These are phyloP conservation scores for Lithophane semibrunnea DNA, from an alignment of 2,888 invertebrate genomes.

Conservation along the genomic window DNA sequence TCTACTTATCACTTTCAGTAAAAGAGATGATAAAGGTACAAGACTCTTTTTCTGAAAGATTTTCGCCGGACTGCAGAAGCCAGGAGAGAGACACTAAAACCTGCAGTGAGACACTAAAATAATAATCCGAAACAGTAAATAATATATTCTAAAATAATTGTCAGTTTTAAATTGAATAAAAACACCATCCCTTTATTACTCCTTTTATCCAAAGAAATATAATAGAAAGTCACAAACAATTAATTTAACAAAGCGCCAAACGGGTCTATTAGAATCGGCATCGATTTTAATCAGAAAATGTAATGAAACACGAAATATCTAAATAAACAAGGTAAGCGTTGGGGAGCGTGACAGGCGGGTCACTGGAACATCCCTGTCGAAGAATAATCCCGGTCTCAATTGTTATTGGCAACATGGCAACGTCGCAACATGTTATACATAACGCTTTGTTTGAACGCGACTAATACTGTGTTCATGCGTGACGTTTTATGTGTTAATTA, in stretches of 20 bases:
- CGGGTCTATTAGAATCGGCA: slow-evolving; percentile 45
- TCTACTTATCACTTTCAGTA: background rate
- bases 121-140: background rate
- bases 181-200: slow-evolving; percentile 1
- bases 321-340: slow-evolving; percentile 60
- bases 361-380: slow-evolving; percentile 66
- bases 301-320: slow-evolving; percentile 66
- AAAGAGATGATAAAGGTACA: background rate
- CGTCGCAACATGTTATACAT: slow-evolving; percentile 59
- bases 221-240: slow-evolving; percentile 45
- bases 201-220: slow-evolving; percentile 25
- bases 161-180: slow-evolving; percentile 5
- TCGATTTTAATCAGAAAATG: slow-evolving; percentile 66
- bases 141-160: too few species aligned
- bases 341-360: slow-evolving; percentile 67
- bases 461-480: slow-evolving; percentile 52
- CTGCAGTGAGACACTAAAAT: background rate
- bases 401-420: slow-evolving; percentile 67
- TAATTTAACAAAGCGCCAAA: slow-evolving; percentile 55
- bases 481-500: slow-evolving; percentile 40
- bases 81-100: background rate
- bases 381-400: slow-evolving; percentile 74
- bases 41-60: background rate
- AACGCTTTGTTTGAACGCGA: slow-evolving; percentile 56
- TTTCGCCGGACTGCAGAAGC: background rate